A percentile compares a stretch with the other conserved stretches of the same genome.
Conservation (phyloP, 2,113 vertebrate species). For the Anguilla rostrata region DNA sequence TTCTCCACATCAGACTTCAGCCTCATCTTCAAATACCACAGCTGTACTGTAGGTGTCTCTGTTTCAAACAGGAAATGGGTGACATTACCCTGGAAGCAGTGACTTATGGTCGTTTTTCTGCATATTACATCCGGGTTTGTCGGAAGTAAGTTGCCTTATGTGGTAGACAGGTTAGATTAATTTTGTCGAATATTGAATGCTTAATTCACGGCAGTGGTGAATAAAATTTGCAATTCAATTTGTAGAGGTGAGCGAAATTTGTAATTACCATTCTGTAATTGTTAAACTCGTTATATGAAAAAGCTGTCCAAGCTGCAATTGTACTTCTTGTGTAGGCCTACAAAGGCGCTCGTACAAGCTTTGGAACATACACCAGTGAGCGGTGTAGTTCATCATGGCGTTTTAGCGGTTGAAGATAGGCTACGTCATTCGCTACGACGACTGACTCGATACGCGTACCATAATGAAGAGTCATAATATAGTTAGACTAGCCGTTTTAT, state of each 20-base stretch:
- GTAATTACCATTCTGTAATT: not conserved
- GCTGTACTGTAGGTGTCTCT: constrained; percentile 23
- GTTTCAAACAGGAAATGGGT: constrained; percentile 26
- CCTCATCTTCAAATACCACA: not conserved
- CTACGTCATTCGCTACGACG: not conserved
- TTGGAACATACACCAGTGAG: too few species aligned
- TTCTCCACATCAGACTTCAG: too few species aligned
- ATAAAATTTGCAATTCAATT: not conserved
- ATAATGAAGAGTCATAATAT: not conserved
- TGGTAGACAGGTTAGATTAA: not conserved
- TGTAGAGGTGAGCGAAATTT: not conserved
- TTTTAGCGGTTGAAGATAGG: not conserved
- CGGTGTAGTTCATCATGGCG: constrained; percentile 10
- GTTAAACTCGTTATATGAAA: not conserved
- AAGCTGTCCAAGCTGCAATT: not conserved
- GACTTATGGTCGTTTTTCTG: not conserved
- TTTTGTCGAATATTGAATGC: not conserved
- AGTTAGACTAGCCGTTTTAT: not conserved
- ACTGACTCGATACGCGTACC: not conserved
- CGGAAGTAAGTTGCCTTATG: constrained; percentile 19
- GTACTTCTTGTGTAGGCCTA: not conserved
- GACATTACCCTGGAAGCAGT: constrained; percentile 21
- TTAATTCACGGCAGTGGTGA: not conserved
- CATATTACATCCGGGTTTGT: constrained; percentile 9
- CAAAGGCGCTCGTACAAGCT: not conserved